Base-by-base conservation (phyloP, 2,888 invertebrate genomes). In the Ectemnius lituratus region DNA sequence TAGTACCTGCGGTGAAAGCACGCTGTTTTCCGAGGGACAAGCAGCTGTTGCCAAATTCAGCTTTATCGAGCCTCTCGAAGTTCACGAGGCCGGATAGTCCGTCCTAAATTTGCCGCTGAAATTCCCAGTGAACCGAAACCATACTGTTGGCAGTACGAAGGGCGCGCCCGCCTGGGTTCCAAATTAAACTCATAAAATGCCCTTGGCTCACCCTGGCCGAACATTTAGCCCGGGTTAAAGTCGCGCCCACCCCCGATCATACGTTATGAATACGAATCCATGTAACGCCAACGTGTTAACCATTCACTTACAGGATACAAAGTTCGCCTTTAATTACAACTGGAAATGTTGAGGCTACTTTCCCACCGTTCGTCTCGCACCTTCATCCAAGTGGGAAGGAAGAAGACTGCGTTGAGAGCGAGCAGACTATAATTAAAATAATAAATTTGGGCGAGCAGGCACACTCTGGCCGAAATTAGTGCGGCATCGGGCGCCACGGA, bases 171-270 rank as follows among this genome's bases (percentile, higher is more conserved):
- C 68, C 78, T 73, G 82, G 73, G 77, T 80, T 85, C 84, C 82
- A 88, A 89, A 89, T 89, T 88, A 88, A 88, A 87, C 84, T 87
- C 88, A 86, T 89, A 89, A 89, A 89, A 88, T 75, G 84, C 76
- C 81, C 79, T 13, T 4, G 77, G 67, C 77, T 84, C 78, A 81
- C 79, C 73, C 84, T 78, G 49, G 47, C 16, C 52, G 23, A 58
- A n/a, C n/a, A 28, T 28, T 46, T 28, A 27, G 49, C n/a, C 18
- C 11, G 62, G 67, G 56, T 74, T 76, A 74, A 76, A 67, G 73
- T 58, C 69, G 49, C 57, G 69, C 70, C 58, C 58, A 52, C 66
- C 58, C 28, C 27, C 14, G 13, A 28, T 63, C 27, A 64, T 16
- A n/a, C 16, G 63, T 61, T 45, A 20, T 37, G 37, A 37, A 37